Conservation (phyloP, 2,888 invertebrate species). For the Meta bourneti region DNA sequence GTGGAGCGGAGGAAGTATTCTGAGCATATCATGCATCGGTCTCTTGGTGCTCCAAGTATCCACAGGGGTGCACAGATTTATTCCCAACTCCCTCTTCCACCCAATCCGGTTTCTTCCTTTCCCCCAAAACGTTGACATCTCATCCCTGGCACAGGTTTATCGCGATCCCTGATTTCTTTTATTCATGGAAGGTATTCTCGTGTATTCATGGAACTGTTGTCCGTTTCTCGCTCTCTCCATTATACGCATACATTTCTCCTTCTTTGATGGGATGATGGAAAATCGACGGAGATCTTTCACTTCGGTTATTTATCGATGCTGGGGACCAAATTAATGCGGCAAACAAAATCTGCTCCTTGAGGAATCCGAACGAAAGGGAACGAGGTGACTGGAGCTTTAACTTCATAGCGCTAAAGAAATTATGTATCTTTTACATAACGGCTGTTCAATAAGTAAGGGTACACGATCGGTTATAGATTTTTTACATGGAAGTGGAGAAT, state of each 20-base stretch:
- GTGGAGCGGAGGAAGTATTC: not conserved
- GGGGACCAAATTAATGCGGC: not conserved
- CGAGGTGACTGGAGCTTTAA: too few species aligned
- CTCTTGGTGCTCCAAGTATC: not conserved
- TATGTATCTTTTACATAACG: too few species aligned
- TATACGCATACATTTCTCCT: not conserved
- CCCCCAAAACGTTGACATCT: constrained; percentile 11
- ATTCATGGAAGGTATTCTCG: constrained; percentile 58
- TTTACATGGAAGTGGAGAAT: too few species aligned
- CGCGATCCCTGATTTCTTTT: constrained; percentile 58
- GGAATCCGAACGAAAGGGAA: too few species aligned
- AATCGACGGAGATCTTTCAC: not conserved
- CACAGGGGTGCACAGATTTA: constrained; percentile 40
- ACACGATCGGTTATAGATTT: too few species aligned
- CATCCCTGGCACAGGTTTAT: constrained; percentile 47
- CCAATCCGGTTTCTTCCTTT: constrained; percentile 1
- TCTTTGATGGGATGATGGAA: not conserved
- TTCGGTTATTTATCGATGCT: not conserved
- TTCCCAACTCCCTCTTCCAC: constrained; percentile 6
- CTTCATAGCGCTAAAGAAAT: too few species aligned
- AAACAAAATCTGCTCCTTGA: too few species aligned
- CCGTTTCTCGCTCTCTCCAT: not conserved
- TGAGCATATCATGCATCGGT: too few species aligned
- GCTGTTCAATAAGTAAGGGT: too few species aligned
- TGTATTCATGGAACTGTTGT: constrained; percentile 32